Percentiles rank a stretch among this genome's conserved stretches.
Conservation (phyloP, 2,888 invertebrate species). For the Julus scanicus region DNA sequence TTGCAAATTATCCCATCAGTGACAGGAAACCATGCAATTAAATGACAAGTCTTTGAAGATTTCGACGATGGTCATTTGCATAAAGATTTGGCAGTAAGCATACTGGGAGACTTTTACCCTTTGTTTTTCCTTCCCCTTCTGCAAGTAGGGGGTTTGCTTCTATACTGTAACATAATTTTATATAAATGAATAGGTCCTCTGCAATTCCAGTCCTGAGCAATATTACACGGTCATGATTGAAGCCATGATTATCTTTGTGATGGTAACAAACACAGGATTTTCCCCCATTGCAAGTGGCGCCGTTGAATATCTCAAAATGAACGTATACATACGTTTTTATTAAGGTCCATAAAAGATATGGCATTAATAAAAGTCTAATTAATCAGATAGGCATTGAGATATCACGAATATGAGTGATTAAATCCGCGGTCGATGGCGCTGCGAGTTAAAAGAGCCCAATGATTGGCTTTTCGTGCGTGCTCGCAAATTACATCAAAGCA, state of each 20-base stretch:
- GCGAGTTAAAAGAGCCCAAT: slow-evolving; percentile 3
- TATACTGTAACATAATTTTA: background rate
- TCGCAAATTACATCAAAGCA: background rate
- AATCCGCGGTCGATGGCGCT: background rate
- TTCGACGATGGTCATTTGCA: background rate
- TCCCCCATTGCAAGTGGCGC: background rate
- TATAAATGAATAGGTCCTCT: background rate
- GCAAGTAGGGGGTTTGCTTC: background rate
- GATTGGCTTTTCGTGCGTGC: background rate
- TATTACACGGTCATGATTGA: background rate
- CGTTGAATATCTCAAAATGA: slow-evolving; percentile 28
- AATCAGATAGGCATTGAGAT: slow-evolving; percentile 12
- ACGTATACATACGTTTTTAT: slow-evolving; percentile 17
- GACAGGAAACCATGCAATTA: background rate
- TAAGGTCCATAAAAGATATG: slow-evolving; percentile 42
- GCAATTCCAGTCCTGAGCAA: background rate
- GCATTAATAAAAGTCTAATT: slow-evolving; percentile 36
- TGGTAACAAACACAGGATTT: background rate
- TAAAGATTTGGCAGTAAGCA: background rate
- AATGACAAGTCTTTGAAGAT: background rate
- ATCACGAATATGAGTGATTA: slow-evolving; percentile 4
- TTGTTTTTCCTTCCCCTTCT: background rate
- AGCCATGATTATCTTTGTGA: background rate
- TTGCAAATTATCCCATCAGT: background rate
- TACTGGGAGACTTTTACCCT: background rate